Conservation (phyloP, 2,888 invertebrate species). For the Notodonta dromedarius region DNA sequence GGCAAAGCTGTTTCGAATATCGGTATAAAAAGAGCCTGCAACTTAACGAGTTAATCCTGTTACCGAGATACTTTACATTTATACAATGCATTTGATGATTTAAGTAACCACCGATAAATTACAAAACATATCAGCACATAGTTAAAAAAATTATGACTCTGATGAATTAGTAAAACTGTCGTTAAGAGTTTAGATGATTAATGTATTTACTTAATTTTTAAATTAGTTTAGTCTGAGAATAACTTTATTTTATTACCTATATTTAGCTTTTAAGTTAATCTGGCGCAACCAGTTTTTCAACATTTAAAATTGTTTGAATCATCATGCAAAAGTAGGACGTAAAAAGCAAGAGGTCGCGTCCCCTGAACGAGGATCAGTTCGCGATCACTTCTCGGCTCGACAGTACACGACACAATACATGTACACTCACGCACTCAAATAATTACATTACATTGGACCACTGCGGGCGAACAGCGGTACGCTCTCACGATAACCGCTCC, state of each 20-base stretch:
- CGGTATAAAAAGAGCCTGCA: neutral
- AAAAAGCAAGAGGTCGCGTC: constrained; percentile 10
- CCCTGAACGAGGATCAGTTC: constrained; percentile 8
- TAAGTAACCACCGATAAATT: too few relatives aligned
- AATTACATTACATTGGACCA: constrained; percentile 31
- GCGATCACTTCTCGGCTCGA: constrained; percentile 18
- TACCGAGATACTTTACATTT: neutral
- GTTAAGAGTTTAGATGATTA: too few relatives aligned
- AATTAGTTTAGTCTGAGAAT: too few relatives aligned
- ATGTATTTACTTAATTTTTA: neutral
- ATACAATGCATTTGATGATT: too few relatives aligned
- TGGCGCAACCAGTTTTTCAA: neutral
- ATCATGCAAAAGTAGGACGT: constrained; percentile 1
- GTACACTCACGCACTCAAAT: constrained; percentile 19
- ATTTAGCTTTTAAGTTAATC: too few relatives aligned
- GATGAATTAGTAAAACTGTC: too few relatives aligned
- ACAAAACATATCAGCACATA: too few relatives aligned
- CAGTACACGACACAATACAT: constrained; percentile 27
- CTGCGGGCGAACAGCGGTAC: neutral
- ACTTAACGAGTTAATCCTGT: neutral
- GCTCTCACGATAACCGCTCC: constrained; percentile 23
- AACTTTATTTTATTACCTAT: too few relatives aligned
- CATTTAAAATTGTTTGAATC: neutral
- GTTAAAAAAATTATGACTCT: too few relatives aligned
- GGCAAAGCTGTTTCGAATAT: neutral